Evolutionary conservation across 2,113 vertebrate genomes (phyloP).

Genomic region (Brachypteracias leptosomus): DNA sequence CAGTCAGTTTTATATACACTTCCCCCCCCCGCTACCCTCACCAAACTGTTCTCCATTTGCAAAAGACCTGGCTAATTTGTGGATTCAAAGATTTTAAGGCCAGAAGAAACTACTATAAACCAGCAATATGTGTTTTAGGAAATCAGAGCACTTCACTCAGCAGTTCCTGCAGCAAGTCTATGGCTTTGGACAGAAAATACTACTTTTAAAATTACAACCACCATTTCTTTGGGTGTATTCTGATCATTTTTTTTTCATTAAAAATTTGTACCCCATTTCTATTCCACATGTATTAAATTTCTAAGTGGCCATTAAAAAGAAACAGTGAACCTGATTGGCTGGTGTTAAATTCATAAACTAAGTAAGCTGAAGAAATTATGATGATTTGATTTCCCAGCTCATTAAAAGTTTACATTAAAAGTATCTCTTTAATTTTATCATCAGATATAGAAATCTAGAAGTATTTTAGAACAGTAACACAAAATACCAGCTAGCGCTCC

Average conservation of each 20-base stretch:
- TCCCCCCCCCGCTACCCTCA: rapidly evolving
- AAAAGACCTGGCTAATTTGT: not conserved
- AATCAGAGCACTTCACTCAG: not conserved
- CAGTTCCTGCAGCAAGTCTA: not conserved
- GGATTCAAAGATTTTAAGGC: not conserved
- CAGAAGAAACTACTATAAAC: not conserved
- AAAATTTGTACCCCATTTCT: not conserved
- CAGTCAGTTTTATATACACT: not conserved
- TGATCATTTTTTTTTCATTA: not conserved
- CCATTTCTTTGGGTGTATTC: not conserved
- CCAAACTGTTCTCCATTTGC: not conserved
- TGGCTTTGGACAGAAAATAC: not conserved
- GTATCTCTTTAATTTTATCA: not conserved
- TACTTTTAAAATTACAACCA: not conserved
- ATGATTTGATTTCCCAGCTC: not conserved
- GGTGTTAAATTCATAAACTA: not conserved
- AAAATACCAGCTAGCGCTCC: not conserved
- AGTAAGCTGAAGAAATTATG: not conserved
- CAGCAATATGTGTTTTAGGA: not conserved
- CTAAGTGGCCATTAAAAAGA: not conserved
- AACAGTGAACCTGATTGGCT: not conserved
- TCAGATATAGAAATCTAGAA: not conserved
- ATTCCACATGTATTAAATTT: not conserved
- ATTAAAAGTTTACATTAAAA: not conserved
- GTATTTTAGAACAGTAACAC: not conserved